Evolutionary conservation across 2,113 vertebrate species (phyloP).

Genomic region (human): DNA sequence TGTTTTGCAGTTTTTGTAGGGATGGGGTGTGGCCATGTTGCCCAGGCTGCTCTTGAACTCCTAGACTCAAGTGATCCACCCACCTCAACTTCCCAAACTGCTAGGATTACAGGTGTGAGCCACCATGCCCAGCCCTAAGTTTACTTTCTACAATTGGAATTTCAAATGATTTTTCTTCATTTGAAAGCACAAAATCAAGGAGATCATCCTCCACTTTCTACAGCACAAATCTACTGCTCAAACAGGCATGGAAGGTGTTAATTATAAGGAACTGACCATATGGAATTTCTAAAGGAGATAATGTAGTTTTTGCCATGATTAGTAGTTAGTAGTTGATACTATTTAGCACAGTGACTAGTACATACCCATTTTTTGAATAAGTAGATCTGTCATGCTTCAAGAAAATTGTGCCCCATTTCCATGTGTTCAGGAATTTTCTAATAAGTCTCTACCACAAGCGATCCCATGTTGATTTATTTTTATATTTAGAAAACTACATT

Average conservation of each 20-base stretch:
- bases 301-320: neutral
- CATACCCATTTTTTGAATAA: no score
- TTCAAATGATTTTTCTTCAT: neutral
- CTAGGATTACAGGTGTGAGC: no score
- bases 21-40: no score
- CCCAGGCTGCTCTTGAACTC: no score
- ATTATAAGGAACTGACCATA: neutral
- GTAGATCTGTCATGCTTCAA: neutral
- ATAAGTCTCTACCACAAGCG: neutral
- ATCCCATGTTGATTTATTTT: neutral
- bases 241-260: neutral
- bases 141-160: neutral
- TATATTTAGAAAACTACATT: neutral
- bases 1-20: no score
- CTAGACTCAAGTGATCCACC: no score
- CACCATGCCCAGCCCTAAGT: neutral
- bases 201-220: neutral
- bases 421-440: neutral
- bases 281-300: neutral
- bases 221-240: neutral
- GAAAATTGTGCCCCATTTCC: neutral
- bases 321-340: no score
- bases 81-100: no score
- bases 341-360: no score
- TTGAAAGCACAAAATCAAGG: neutral